Percentiles rank a stretch among this genome's conserved stretches.
These are phyloP conservation scores for Colletes collaris DNA, from an alignment of 2,888 invertebrate genomes.

Conservation along the genomic window DNA sequence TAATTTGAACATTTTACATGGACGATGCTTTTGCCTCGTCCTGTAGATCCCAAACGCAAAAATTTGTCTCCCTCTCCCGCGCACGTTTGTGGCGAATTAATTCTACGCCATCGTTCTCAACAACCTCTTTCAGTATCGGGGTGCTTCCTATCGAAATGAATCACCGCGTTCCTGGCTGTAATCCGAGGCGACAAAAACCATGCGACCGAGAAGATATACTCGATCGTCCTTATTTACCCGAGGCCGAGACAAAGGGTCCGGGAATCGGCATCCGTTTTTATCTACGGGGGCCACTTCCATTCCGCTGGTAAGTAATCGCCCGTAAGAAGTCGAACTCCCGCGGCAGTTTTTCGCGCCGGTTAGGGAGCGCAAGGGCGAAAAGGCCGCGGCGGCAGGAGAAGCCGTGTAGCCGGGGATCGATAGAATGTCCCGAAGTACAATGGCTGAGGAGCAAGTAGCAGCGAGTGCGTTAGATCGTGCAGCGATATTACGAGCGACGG, in stretches of 20 bases:
- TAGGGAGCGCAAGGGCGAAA: neutral
- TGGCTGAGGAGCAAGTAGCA: slow-evolving; percentile 56
- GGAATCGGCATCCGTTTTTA: slow-evolving; percentile 35
- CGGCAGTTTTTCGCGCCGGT: slow-evolving; percentile 37
- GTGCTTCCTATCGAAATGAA: slow-evolving; percentile 3
- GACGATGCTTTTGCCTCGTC: no score
- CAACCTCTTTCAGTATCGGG: no score
- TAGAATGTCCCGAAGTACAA: slow-evolving; percentile 68
- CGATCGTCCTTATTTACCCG: slow-evolving; percentile 40
- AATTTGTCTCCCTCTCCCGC: no score
- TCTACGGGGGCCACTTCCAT: slow-evolving; percentile 20
- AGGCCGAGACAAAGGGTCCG: slow-evolving; percentile 4
- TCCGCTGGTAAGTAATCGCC: slow-evolving; percentile 50
- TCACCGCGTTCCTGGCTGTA: neutral
- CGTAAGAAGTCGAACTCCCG: slow-evolving; percentile 50
- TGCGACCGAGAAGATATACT: slow-evolving; percentile 4
- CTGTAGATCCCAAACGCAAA: no score
- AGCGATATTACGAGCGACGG: slow-evolving; percentile 43
- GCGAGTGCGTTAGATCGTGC: slow-evolving; percentile 58
- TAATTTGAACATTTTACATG: no score
- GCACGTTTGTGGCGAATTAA: no score
- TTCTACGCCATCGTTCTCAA: no score
- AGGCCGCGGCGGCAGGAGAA: slow-evolving; percentile 37
- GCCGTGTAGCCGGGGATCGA: slow-evolving; percentile 64
- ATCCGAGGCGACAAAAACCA: neutral